phyloP scores from a whole-genome alignment of 2,888 invertebrate genomes.

The Tribolium freemani region DNA sequence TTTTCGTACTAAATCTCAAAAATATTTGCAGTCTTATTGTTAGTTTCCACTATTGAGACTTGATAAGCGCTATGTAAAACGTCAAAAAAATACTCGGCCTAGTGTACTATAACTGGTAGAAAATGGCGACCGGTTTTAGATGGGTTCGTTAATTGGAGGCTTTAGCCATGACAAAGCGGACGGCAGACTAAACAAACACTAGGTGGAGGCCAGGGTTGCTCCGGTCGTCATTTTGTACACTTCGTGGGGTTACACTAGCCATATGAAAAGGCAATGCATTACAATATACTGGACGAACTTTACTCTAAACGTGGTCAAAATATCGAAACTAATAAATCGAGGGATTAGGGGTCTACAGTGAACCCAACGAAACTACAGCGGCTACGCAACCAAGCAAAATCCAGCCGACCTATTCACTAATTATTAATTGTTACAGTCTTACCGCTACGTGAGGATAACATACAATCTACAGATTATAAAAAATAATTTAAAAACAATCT shows the following conservation, averaged over 20 bases:
- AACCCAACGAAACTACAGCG: constrained; percentile 32
- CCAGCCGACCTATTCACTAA: constrained; percentile 30
- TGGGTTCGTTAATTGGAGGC: not conserved
- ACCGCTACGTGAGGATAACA: constrained; percentile 41
- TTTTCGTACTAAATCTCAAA: constrained; percentile 40
- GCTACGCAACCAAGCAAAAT: constrained; percentile 36
- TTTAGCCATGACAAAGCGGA: constrained; percentile 9
- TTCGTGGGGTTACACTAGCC: constrained; percentile 16
- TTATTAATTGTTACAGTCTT: constrained; percentile 40
- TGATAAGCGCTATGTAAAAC: constrained; percentile 34
- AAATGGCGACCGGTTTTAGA: constrained; percentile 10
- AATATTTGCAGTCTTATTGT: constrained; percentile 49
- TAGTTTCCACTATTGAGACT: constrained; percentile 35
- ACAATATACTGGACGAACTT: constrained; percentile 30
- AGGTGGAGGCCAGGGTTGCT: not conserved
- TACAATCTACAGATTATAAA: constrained; percentile 54
- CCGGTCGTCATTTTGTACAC: constrained; percentile 14
- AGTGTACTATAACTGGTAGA: not conserved
- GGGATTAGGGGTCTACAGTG: constrained; percentile 9
- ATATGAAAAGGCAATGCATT: constrained; percentile 19
- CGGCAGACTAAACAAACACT: constrained; percentile 18
- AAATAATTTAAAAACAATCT: constrained; percentile 60
- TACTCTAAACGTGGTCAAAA: constrained; percentile 15
- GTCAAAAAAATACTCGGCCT: constrained; percentile 24
- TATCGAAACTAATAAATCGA: not conserved